Evolutionary conservation across 2,797 vertebrate species (phyloP).

Genomic region (Notamacropus eugenii): DNA sequence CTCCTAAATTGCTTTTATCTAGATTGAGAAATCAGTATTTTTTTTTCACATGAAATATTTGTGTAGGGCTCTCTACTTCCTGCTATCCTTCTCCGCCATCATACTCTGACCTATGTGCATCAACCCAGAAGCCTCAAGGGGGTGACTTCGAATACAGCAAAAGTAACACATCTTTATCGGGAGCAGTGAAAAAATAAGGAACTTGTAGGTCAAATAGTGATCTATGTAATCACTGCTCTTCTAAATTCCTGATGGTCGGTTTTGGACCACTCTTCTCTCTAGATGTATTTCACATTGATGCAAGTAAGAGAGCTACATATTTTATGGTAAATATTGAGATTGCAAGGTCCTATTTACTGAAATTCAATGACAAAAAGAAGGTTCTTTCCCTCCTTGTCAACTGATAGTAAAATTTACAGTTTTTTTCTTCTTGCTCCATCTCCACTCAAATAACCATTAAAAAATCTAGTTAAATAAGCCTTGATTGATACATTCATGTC

Average conservation of each 20-base stretch:
- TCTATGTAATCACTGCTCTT: neutral
- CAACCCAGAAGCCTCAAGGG: neutral
- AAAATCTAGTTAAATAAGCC: neutral
- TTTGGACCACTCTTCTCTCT: neutral
- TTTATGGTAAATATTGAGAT: neutral
- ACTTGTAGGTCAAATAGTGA: neutral
- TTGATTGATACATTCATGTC: neutral
- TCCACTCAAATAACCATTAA: neutral
- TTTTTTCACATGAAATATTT: neutral
- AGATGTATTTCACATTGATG: slow-evolving; percentile 7
- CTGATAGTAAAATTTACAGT: neutral
- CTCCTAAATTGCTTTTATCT: fast-evolving
- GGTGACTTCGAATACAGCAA: neutral
- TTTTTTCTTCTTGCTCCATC: neutral
- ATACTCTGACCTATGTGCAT: neutral
- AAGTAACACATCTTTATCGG: neutral
- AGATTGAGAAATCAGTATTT: neutral
- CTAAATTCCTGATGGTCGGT: neutral
- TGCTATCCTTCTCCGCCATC: neutral
- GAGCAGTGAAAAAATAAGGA: neutral
- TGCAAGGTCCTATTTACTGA: slow-evolving; percentile 36
- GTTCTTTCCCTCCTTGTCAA: neutral
- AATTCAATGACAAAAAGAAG: neutral
- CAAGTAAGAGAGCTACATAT: neutral
- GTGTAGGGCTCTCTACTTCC: neutral